Conservation (phyloP, 2,113 vertebrate genomes). For the Hiodon alosoides region DNA sequence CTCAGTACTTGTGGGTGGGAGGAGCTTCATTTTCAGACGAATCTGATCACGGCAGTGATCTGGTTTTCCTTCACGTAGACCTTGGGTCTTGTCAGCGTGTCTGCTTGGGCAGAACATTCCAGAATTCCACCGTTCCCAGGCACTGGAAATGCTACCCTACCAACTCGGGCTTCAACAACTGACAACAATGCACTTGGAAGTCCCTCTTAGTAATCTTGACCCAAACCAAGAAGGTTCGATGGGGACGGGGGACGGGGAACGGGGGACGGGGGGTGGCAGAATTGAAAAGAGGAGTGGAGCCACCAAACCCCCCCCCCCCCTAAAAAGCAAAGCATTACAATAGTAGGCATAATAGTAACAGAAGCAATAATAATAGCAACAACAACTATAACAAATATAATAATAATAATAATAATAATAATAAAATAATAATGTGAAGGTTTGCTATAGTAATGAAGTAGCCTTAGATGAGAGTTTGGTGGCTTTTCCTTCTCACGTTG, state of each 20-base stretch:
- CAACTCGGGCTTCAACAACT: neutral
- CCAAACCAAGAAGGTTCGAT: neutral
- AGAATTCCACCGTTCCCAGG: neutral
- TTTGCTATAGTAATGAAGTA: slow-evolving; percentile 56
- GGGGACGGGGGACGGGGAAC: neutral
- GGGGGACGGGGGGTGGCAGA: neutral
- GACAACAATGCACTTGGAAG: neutral
- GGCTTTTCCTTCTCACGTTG: slow-evolving; percentile 54
- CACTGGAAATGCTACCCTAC: neutral
- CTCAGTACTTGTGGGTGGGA: too few species aligned
- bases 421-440: slow-evolving; percentile 37
- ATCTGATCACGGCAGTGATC: too few species aligned
- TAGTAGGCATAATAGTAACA: slow-evolving; percentile 47
- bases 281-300: slow-evolving; percentile 9
- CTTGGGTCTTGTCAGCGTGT: too few species aligned
- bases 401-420: slow-evolving; percentile 53
- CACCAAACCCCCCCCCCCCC: slow-evolving; percentile 29
- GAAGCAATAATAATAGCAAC: slow-evolving; percentile 36
- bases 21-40: too few species aligned
- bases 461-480: slow-evolving; percentile 57
- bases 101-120: too few species aligned
- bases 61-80: too few species aligned
- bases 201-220: neutral
- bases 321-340: slow-evolving; percentile 32
- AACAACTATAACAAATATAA: slow-evolving; percentile 51